These are phyloP conservation scores for Eutrigla gurnardus DNA, from an alignment of 2,797 vertebrate species.

Conservation along the genomic window DNA sequence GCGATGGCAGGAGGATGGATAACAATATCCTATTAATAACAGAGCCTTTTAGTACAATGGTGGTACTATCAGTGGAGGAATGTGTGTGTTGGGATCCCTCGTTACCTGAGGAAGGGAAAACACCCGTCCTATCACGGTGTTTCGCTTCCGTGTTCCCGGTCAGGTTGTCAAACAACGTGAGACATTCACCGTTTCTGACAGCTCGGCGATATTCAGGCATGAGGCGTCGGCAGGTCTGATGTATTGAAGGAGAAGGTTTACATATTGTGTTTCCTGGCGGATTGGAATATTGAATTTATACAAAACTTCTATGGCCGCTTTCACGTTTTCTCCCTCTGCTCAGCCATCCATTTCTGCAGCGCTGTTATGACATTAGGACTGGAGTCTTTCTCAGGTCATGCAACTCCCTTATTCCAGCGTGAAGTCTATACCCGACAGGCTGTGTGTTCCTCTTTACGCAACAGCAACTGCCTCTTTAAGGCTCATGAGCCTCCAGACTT, in stretches of 20 bases:
- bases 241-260: constrained; percentile 30
- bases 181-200: constrained; percentile 32
- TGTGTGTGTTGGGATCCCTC: constrained; percentile 43
- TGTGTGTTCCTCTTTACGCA: constrained; percentile 32
- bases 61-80: constrained; percentile 48
- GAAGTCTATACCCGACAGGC: constrained; percentile 14
- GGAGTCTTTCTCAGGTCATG: constrained; percentile 30
- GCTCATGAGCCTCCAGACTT: constrained; percentile 35
- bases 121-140: constrained; percentile 20
- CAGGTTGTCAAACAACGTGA: constrained; percentile 39
- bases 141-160: constrained; percentile 15
- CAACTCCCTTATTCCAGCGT: constrained; percentile 15
- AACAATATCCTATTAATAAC: constrained; percentile 60
- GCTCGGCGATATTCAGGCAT: neutral
- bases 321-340: neutral
- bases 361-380: constrained; percentile 38
- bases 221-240: neutral
- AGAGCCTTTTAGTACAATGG: constrained; percentile 41
- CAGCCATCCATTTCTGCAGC: neutral
- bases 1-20: constrained; percentile 22
- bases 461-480: constrained; percentile 36
- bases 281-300: constrained; percentile 11
- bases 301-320: constrained; percentile 3
- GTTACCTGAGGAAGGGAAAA: constrained; percentile 25
- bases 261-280: constrained; percentile 20